Conservation (phyloP, 2,888 invertebrate species). For the Malthinus flaveolus region DNA sequence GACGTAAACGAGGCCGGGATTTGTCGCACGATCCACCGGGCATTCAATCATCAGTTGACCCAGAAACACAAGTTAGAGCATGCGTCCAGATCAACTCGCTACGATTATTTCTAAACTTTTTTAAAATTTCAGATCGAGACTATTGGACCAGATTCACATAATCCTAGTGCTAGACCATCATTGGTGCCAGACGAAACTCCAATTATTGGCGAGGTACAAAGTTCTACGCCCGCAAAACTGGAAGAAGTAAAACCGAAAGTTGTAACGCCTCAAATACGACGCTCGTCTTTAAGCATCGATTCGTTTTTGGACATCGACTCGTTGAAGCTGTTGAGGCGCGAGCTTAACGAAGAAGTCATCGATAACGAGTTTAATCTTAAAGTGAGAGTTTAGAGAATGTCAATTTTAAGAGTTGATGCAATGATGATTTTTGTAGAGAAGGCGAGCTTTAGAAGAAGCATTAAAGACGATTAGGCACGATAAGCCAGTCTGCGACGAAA, state of each 20-base stretch:
- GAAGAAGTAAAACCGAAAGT: too few species aligned
- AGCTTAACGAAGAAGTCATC: conserved; percentile 68
- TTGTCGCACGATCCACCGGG: conserved; percentile 47
- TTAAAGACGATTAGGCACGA: conserved; percentile 53
- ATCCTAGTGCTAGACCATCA: conserved; percentile 69
- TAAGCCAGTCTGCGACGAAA: conserved; percentile 56
- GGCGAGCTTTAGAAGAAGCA: conserved; percentile 71
- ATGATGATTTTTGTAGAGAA: conserved; percentile 55
- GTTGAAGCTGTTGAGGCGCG: conserved; percentile 66
- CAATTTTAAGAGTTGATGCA: background rate
- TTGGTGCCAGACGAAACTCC: conserved; percentile 56
- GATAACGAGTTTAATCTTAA: conserved; percentile 71
- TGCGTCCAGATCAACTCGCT: background rate
- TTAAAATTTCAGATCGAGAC: conserved; percentile 35
- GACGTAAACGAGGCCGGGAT: conserved; percentile 53
- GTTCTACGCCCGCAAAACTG: background rate
- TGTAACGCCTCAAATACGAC: background rate
- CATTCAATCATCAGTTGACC: conserved; percentile 59
- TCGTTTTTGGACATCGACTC: conserved; percentile 64
- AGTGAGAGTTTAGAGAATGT: conserved; percentile 50
- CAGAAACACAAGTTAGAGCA: conserved; percentile 66
- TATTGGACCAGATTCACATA: conserved; percentile 62
- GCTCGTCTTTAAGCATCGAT: conserved; percentile 40
- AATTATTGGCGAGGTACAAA: background rate
- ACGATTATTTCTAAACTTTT: background rate